These are phyloP conservation scores for Pseudochirops cupreus DNA, from an alignment of 2,797 vertebrate species.

Conservation along the genomic window DNA sequence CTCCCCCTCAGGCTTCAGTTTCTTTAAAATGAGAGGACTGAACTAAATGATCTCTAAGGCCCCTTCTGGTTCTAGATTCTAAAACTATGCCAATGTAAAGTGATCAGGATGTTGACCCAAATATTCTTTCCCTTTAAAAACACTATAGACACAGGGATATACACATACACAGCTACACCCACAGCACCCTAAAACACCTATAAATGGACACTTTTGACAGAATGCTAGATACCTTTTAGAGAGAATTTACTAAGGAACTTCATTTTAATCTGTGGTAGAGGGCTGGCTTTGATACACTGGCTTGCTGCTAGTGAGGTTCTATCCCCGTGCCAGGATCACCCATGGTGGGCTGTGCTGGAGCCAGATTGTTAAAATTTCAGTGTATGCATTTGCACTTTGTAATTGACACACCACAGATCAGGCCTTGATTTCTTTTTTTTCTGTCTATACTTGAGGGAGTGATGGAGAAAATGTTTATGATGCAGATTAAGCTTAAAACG, in stretches of 20 bases:
- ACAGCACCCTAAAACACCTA: neutral
- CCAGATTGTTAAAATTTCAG: neutral
- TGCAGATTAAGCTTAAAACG: neutral
- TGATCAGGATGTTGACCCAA: neutral
- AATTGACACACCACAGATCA: neutral
- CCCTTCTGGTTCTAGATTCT: neutral
- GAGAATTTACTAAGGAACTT: neutral
- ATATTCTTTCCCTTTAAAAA: neutral
- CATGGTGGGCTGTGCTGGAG: neutral
- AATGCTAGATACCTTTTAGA: neutral
- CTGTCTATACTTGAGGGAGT: neutral
- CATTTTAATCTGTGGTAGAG: neutral
- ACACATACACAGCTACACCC: neutral
- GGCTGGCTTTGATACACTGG: neutral
- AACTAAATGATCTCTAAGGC: neutral
- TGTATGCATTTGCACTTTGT: neutral
- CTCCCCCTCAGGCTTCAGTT: neutral
- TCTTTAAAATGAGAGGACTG: neutral
- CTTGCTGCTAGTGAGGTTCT: neutral
- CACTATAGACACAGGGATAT: neutral
- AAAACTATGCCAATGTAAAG: neutral
- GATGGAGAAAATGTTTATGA: neutral
- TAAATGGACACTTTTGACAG: neutral
- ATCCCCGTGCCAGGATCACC: neutral
- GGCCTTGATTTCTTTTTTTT: neutral